Percentiles rank a stretch among this genome's conserved stretches.
phyloP scores from a whole-genome alignment of 2,113 vertebrate species.

The Mionectes macconnelli region DNA sequence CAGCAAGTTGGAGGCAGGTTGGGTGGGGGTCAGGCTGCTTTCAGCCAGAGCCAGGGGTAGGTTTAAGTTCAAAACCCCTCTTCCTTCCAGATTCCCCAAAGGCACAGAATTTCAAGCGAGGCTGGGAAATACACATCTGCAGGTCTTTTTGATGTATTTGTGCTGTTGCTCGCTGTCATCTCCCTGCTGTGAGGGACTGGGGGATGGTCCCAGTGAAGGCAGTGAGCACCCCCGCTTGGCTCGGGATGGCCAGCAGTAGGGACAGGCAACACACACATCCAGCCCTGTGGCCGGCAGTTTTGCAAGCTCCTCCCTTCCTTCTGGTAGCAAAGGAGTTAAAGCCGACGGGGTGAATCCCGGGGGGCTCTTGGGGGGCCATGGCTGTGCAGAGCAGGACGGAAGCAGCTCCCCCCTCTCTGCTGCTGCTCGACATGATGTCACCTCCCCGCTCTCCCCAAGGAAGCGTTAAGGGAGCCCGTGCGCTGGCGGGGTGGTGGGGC shows the following conservation, averaged over 20 bases:
- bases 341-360: neutral
- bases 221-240: neutral
- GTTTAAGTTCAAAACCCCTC: neutral
- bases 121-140: neutral
- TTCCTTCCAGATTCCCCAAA: neutral
- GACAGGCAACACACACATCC: neutral
- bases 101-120: neutral
- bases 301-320: neutral
- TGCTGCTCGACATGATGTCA: neutral
- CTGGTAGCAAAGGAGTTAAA: slow-evolving; percentile 11
- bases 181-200: neutral
- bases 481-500: fast-evolving
- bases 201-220: neutral
- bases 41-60: neutral
- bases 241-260: neutral
- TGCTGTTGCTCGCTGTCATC: neutral
- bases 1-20: neutral
- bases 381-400: neutral
- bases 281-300: fast-evolving
- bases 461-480: fast-evolving
- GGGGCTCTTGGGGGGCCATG: neutral
- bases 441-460: neutral
- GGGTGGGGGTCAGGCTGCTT: neutral
- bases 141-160: neutral
- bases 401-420: neutral